Evolutionary conservation across 2,797 vertebrate species (phyloP).

Genomic region (Microchirus variegatus): DNA sequence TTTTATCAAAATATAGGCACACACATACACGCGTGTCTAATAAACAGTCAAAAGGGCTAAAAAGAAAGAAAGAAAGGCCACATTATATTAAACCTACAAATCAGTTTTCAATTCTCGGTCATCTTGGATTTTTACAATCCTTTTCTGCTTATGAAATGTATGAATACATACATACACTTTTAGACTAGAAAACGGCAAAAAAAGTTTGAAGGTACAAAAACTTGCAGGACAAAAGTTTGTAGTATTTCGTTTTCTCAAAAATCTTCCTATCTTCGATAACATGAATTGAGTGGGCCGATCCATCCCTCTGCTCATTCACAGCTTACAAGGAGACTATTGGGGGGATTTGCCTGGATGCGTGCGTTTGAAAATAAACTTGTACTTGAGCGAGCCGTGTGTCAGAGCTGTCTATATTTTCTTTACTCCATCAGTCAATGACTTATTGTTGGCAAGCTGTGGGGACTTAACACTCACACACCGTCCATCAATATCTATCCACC

Average conservation of each 20-base stretch:
- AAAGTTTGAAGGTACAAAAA: too few species aligned
- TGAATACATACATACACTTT: too few species aligned
- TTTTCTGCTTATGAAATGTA: too few species aligned
- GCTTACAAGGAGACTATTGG: conserved; percentile 38
- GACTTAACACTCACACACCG: conserved; percentile 23
- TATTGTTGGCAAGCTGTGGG: conserved; percentile 17
- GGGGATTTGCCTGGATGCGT: conserved; percentile 55
- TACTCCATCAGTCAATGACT: conserved; percentile 18
- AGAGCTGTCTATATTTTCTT: conserved; percentile 22
- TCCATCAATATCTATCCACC: conserved; percentile 36
- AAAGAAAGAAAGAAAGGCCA: too few species aligned
- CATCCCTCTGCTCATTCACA: conserved; percentile 41
- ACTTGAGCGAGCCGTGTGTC: conserved; percentile 47
- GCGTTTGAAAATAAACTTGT: conserved; percentile 44
- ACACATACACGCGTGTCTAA: too few species aligned
- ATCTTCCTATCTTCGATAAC: conserved; percentile 30
- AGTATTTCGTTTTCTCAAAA: conserved; percentile 13
- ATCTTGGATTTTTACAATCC: too few species aligned
- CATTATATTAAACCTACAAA: too few species aligned
- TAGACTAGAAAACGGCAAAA: too few species aligned
- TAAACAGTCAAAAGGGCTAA: too few species aligned
- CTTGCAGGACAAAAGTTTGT: background rate
- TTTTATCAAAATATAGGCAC: too few species aligned
- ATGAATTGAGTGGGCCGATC: conserved; percentile 53
- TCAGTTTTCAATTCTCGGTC: too few species aligned